Evolutionary conservation across 2,797 vertebrate genomes (phyloP).

Genomic region (Mormyrops boulengeri): DNA sequence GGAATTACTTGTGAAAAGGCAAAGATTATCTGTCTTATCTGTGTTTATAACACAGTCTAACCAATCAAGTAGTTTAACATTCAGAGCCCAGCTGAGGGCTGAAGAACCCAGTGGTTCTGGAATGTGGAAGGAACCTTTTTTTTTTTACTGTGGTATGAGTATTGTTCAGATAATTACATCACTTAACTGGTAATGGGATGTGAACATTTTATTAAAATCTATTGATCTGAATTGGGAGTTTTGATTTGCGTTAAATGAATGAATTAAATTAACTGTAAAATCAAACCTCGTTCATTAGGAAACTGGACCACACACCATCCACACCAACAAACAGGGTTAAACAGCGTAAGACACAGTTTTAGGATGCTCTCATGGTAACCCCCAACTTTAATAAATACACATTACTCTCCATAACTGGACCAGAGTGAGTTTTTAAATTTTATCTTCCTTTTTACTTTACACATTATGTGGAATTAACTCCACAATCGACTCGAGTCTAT

Average conservation of each 20-base stretch:
- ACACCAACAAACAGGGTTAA: background rate
- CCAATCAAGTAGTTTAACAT: background rate
- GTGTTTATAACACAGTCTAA: background rate
- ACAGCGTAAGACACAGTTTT: background rate
- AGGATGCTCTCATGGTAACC: background rate
- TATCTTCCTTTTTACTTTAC: background rate
- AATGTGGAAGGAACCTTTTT: background rate
- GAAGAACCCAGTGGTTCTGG: background rate
- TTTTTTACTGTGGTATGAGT: background rate
- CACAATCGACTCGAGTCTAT: background rate
- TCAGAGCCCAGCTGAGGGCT: background rate
- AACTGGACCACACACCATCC: background rate
- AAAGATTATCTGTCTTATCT: background rate
- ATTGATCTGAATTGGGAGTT: background rate
- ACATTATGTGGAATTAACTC: background rate
- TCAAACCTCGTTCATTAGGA: background rate
- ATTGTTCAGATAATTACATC: background rate
- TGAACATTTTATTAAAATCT: background rate
- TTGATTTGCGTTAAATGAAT: background rate
- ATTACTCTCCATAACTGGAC: background rate
- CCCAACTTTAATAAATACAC: background rate
- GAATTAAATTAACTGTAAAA: background rate
- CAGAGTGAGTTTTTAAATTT: background rate
- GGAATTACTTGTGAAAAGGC: background rate
- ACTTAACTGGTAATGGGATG: background rate